Base-by-base conservation (phyloP, 2,888 invertebrate species). In the Flabesymbios commensalis region DNA sequence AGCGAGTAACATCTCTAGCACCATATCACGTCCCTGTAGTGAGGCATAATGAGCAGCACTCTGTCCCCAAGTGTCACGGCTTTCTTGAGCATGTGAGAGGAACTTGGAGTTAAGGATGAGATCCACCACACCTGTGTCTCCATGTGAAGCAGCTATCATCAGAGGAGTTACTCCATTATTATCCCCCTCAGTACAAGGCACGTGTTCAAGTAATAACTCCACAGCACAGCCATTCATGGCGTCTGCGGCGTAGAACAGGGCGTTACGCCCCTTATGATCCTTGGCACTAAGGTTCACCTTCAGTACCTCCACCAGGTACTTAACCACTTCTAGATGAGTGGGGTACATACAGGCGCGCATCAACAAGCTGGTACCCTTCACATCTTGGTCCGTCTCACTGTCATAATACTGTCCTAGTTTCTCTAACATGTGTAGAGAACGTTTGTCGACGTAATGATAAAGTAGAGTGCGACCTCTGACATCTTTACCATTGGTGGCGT, bases 171-270 rank as follows among this genome's bases (percentile, higher is more conserved):
- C 39, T 17, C 65, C 70, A 19, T 54, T 54, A 31, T 43, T 28
- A 59, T 69, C 69, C n/a, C 49, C 28, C 2, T 58, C 52, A n/a
- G 63, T 28, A 10, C 28, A 29, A 17, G 47, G 53, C 10, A 48
- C 55, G 24, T 57, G 55, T 3, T 63, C 54, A 33, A 72, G 51
- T 10, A 72, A 51, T 43, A 63, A 65, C 3, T 41, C 54, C 10
- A 65, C 63, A 3, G 58, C 58, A 2, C 45, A 45, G 4, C 63
- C n/a, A 36, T 65, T 63, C 29, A 61, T 61, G n/a, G 61, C 32
- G 52, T 70, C 67, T 3, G 65, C 61, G 10, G 71, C 68, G 52
- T 69, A 61, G 59, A 69, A 69, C 17, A 72, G 48, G 28, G 72
- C 70, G 32, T 45, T 48, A 17, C 66, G 32, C 2, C 58, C 24